Base-by-base conservation (phyloP, 2,888 invertebrate genomes). In the Caenorhabditis macrosperma region DNA sequence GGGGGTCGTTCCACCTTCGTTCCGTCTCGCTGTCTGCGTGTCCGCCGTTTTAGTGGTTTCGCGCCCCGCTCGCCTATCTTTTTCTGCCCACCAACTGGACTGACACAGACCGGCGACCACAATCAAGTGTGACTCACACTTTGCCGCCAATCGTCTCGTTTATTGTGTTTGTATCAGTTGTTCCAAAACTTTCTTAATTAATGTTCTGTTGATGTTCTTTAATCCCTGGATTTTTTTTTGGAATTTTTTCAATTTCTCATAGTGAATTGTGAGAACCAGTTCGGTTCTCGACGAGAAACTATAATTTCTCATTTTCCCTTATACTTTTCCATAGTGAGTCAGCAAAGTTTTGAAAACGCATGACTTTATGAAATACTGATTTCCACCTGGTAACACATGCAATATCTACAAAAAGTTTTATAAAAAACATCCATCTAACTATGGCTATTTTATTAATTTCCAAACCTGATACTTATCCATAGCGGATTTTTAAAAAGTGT, bases 1-100 rank as follows among this genome's bases (percentile, higher is more conserved):
- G 69, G 69, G 69, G 60, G 69, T 60, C 48, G 69, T 69, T 68
- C 68, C 68, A 59, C 60, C 57, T 60, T 50, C 26, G 20, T 22
- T 50, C 24, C 22, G 22, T 50, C 60, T 69, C 12, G n/a, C 52
- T 28, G 15, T 7, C 69, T 69, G 69, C 59, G 69, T 60, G 41
- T 60, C 41, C 22, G n/a, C 24, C 48, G 46, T 9, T 38, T 17
- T 38, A 17, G 28, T 33, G 28, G 12, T 44, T 30, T 46, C 50
- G 22, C 22, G 33, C 50, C 57, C 46, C 55, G 44, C 15, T 50
- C 26, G 50, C 15, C 57, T 57, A 67, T 67, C 67, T 67, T 67
- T 57, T 67, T 55, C 30, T 46, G 67, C 44, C 46, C 46, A 12
- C 55, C 55, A 33, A 67, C 67, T 67, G 67, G 66, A 67, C 67